Conservation (phyloP, 2,888 invertebrate species). For the Eremobia ochroleuca region DNA sequence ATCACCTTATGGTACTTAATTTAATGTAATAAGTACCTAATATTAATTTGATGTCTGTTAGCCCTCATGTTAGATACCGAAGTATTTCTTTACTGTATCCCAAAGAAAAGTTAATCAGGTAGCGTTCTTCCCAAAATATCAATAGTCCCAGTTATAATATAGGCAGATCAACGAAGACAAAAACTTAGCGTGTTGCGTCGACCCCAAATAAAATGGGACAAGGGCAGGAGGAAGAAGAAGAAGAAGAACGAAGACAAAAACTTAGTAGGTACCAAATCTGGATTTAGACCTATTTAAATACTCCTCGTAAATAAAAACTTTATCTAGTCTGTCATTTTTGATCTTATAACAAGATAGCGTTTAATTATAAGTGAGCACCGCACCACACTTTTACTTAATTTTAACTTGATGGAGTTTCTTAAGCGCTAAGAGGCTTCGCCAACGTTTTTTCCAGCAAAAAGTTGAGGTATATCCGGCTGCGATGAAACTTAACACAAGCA, state of each 20-base stretch:
- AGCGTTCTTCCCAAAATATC: not conserved
- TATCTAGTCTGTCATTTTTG: not conserved
- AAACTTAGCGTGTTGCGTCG: too few relatives aligned
- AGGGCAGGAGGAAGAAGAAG: too few relatives aligned
- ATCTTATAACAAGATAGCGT: not conserved
- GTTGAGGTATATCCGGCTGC: constrained; percentile 42
- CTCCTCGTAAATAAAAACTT: not conserved
- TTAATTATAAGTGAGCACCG: constrained; percentile 10
- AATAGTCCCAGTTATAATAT: not conserved
- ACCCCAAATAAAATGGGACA: too few relatives aligned
- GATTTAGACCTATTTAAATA: not conserved
- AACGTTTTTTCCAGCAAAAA: constrained; percentile 46
- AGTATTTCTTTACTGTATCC: not conserved
- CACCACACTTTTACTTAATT: constrained; percentile 44
- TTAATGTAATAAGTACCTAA: too few relatives aligned
- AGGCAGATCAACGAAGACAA: not conserved
- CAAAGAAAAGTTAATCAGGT: not conserved
- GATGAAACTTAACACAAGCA: constrained; percentile 49
- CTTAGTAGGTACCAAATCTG: not conserved
- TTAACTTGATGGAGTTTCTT: constrained; percentile 45
- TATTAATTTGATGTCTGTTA: not conserved
- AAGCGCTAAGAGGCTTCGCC: constrained; percentile 45
- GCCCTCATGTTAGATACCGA: not conserved
- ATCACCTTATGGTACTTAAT: too few relatives aligned
- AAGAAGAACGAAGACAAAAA: too few relatives aligned